Evolutionary conservation across 2,888 invertebrate species (phyloP), one percentile per base, ranked within the genome.

Genomic region (Himalopsyche tibetana): DNA sequence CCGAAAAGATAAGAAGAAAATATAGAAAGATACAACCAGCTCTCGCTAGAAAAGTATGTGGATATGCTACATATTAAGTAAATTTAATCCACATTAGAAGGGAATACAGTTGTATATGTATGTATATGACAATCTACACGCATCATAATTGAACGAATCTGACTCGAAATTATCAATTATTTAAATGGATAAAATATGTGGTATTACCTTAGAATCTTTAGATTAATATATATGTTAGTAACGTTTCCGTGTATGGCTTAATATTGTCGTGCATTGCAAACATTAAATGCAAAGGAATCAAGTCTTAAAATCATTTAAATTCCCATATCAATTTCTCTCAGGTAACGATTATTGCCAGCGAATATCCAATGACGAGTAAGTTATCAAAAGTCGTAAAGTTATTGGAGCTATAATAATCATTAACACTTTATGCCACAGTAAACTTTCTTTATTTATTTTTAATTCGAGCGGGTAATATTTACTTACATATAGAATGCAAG

Each of bases 331-430:
- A 79, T 82, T 85, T 85, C 82, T 55, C 19, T 56, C 63, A 56
- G 79, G 74, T 85, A 85, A 85, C 79, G 85, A 85, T 82, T 85
- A 85, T 85, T 38, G 80, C 85, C 81, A 55, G 42, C 55, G 63
- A 55, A 63, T 82, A 45, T 80, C 42, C 82, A 55, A 84, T 74
- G 55, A 84, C 51, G 81, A 85, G 87, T 87, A 85, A 87, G 87
- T 85, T 87, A 87, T 87, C 85, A 85, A 83, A 83, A 85, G 83
- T 82, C 63, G 80, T 87, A 81, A 87, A 87, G 69, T 56, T 83
- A 56, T 84, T 51, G 45, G 11, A 63, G 80, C 82, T 82, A 87
- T 85, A 82, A 87, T 85, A 82, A 84, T 63, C 63, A 63, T 63
- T 63, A 63, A 63, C 63, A 63, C 63, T 63, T 63, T 63, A 19